Percentiles rank a stretch among this genome's conserved stretches.
Evolutionary conservation across 92 coral and sea anemone species (phyloP).

Genomic region (Nematostella vectensis): DNA sequence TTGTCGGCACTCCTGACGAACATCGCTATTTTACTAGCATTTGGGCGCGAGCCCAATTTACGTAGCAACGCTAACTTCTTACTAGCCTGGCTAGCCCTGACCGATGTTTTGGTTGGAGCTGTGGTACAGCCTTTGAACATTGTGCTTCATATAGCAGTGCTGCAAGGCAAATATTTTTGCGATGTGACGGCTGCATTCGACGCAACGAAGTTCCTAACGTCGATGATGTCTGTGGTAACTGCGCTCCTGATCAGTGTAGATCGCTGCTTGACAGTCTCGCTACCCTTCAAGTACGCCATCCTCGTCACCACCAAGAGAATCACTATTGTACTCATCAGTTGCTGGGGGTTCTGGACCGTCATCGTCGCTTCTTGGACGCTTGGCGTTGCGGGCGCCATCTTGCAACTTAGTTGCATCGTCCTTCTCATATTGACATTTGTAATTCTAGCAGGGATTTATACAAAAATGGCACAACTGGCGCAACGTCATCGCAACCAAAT

Average conservation of each 20-base stretch:
- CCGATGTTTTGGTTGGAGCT: conserved; percentile 29
- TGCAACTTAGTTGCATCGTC: conserved; percentile 18
- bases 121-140: conserved; percentile 27
- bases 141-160: conserved; percentile 10
- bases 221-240: conserved; percentile 31
- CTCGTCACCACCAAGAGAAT: conserved; percentile 21
- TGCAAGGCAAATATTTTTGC: conserved; percentile 6
- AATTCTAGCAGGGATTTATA: conserved; percentile 11
- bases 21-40: conserved; percentile 14
- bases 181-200: conserved; percentile 17
- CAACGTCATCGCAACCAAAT: conserved; percentile 28
- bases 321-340: conserved; percentile 12
- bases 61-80: conserved; percentile 24
- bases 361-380: conserved; percentile 33
- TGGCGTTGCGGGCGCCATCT: conserved; percentile 27
- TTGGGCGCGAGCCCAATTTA: conserved; percentile 13
- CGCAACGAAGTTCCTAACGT: conserved; percentile 23
- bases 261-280: conserved; percentile 21
- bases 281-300: conserved; percentile 25
- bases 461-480: conserved; percentile 31
- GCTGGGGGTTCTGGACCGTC: conserved; percentile 26
- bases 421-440: conserved; percentile 21
- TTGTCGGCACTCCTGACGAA: conserved; percentile 20
- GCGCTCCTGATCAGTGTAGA: conserved; percentile 29
- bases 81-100: conserved; percentile 26